These are phyloP conservation scores for Oxystoma pomonae DNA, from an alignment of 2,888 invertebrate genomes.

Conservation along the genomic window DNA sequence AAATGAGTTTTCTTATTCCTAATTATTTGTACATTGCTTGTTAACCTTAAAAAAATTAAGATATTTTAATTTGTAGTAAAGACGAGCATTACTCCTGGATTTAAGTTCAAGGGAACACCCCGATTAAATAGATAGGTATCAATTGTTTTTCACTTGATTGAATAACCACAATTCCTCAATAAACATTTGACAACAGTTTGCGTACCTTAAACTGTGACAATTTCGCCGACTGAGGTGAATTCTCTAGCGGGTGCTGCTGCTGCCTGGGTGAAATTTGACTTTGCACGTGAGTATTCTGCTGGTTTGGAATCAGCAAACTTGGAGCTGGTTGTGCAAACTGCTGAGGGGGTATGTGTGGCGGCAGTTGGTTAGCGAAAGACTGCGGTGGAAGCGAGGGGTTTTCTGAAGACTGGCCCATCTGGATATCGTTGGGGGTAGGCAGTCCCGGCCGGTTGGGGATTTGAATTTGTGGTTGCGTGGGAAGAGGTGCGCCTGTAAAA, in stretches of 20 bases:
- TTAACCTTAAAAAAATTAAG: too few species aligned
- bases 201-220: constrained; percentile 50
- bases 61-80: too few species aligned
- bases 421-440: not conserved
- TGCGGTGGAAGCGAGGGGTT: constrained; percentile 30
- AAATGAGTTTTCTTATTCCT: too few species aligned
- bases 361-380: constrained; percentile 42
- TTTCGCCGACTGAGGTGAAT: constrained; percentile 37
- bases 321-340: constrained; percentile 41
- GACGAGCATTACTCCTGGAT: too few species aligned
- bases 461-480: constrained; percentile 30
- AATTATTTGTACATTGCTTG: too few species aligned
- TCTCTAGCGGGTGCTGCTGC: constrained; percentile 32
- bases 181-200: not conserved
- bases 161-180: not conserved
- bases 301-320: constrained; percentile 40
- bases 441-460: constrained; percentile 32
- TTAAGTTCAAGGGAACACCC: too few species aligned
- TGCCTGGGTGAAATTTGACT: constrained; percentile 37
- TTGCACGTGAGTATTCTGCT: constrained; percentile 33
- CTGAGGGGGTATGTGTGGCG: constrained; percentile 40
- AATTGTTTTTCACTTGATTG: too few species aligned
- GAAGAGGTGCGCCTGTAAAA: constrained; percentile 13
- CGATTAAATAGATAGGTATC: too few species aligned
- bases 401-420: not conserved